Evolutionary conservation across 2,888 invertebrate species (phyloP).

Genomic region (Luperina testacea): DNA sequence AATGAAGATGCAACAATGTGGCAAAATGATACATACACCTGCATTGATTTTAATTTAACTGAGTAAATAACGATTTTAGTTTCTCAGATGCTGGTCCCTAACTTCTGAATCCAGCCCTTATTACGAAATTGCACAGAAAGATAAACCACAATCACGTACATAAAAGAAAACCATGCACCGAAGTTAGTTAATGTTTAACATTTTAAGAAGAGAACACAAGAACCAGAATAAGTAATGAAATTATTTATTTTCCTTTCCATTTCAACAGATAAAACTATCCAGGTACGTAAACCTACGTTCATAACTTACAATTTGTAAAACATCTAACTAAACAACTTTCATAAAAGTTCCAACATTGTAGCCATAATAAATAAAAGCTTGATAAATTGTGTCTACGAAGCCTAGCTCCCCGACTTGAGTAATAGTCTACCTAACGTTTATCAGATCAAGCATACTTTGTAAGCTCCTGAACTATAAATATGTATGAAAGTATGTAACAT

Average conservation of each 20-base stretch:
- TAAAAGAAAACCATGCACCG: background rate
- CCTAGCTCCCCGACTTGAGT: constrained; percentile 36
- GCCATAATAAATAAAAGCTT: constrained; percentile 29
- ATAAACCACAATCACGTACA: too few species aligned
- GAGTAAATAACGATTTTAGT: too few species aligned
- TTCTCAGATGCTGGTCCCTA: too few species aligned
- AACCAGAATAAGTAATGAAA: background rate
- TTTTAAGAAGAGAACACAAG: background rate
- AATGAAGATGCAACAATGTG: background rate
- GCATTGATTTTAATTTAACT: too few species aligned
- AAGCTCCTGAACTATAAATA: constrained; percentile 38
- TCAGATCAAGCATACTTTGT: constrained; percentile 53
- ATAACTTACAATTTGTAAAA: constrained; percentile 23
- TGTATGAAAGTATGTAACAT: background rate
- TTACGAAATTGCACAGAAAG: background rate
- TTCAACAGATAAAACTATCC: constrained; percentile 7
- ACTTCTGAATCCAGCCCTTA: too few species aligned
- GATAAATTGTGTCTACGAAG: constrained; percentile 38
- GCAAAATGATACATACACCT: background rate
- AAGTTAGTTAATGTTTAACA: background rate
- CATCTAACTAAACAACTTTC: constrained; percentile 21
- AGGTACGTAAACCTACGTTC: background rate
- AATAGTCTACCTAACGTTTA: constrained; percentile 50
- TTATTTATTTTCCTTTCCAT: background rate
- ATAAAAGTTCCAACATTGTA: constrained; percentile 31